Evolutionary conservation across 2,888 invertebrate genomes (phyloP).

Genomic region (Allophyes oxyacanthae): DNA sequence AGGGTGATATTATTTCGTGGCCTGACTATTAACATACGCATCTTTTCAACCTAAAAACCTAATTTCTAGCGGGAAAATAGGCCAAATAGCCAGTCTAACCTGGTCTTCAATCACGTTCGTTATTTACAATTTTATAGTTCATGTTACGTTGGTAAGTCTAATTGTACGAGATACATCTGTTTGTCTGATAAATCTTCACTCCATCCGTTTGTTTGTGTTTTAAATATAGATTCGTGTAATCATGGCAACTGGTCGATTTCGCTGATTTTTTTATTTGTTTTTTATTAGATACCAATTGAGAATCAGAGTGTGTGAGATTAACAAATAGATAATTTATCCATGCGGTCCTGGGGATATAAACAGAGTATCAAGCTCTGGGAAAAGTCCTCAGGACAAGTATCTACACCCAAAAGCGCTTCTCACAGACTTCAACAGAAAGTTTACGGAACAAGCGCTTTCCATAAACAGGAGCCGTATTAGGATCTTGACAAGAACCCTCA

Average conservation of each 20-base stretch:
- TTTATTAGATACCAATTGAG: slow-evolving; percentile 5
- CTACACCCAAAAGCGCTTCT: no score
- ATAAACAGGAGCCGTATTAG: no score
- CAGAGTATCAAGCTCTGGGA: no score
- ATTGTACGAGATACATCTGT: slow-evolving; percentile 35
- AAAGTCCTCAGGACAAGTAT: no score
- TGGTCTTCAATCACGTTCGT: background rate
- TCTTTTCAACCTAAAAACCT: slow-evolving; percentile 75
- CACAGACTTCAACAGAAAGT: no score
- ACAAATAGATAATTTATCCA: slow-evolving; percentile 4
- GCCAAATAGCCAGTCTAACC: slow-evolving; percentile 34
- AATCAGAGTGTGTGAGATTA: slow-evolving; percentile 20
- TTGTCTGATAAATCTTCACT: slow-evolving; percentile 21
- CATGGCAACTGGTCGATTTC: slow-evolving; percentile 21
- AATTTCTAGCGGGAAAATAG: slow-evolving; percentile 57
- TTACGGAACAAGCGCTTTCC: no score
- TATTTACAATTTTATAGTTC: slow-evolving; percentile 1
- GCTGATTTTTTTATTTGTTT: slow-evolving; percentile 12
- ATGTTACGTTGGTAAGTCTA: slow-evolving; percentile 24
- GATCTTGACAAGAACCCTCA: no score
- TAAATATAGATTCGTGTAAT: slow-evolving; percentile 33
- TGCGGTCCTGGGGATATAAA: no score
- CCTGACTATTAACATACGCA: slow-evolving; percentile 56
- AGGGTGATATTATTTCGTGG: slow-evolving; percentile 52
- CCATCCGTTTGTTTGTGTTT: slow-evolving; percentile 28